Percentiles rank a stretch among this genome's conserved stretches.
These are phyloP conservation scores for Pseudochromis fuscus DNA, from an alignment of 2,797 vertebrate species.

Conservation along the genomic window DNA sequence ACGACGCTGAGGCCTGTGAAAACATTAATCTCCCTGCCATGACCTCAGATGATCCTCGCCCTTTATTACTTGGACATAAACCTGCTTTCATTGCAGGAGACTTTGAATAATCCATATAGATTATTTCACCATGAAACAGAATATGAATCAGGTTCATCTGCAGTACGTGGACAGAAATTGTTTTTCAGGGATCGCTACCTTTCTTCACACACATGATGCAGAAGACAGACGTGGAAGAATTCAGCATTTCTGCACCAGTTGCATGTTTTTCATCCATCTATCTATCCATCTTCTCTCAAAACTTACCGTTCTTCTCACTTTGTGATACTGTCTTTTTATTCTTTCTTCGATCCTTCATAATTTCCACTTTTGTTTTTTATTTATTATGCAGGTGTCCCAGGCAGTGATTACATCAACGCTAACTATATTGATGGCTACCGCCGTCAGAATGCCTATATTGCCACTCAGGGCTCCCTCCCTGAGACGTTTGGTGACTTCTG, in stretches of 20 bases:
- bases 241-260: slow-evolving; percentile 7
- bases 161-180: slow-evolving; percentile 6
- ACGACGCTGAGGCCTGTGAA: slow-evolving; percentile 58
- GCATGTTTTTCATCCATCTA: slow-evolving; percentile 13
- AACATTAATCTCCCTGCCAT: slow-evolving; percentile 67
- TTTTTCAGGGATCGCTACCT: slow-evolving; percentile 15
- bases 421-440: slow-evolving; percentile 99
- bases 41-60: slow-evolving; percentile 68
- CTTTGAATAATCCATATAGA: slow-evolving; percentile 67
- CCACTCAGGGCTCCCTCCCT: slow-evolving; percentile 95
- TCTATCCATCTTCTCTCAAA: not conserved
- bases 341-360: not conserved
- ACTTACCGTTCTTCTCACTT: slow-evolving; percentile 3
- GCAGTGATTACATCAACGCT: slow-evolving; percentile 97
- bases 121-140: slow-evolving; percentile 41
- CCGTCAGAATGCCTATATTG: slow-evolving; percentile 97
- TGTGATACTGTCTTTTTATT: not conserved
- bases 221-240: slow-evolving; percentile 4
- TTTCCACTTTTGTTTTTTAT: slow-evolving; percentile 27
- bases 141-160: slow-evolving; percentile 50
- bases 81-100: slow-evolving; percentile 54
- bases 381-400: slow-evolving; percentile 89
- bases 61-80: slow-evolving; percentile 72
- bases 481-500: slow-evolving; percentile 99
- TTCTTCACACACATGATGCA: slow-evolving; percentile 14